These are phyloP conservation scores for Clusia tigrina DNA, from an alignment of 2,888 invertebrate genomes.

Conservation along the genomic window DNA sequence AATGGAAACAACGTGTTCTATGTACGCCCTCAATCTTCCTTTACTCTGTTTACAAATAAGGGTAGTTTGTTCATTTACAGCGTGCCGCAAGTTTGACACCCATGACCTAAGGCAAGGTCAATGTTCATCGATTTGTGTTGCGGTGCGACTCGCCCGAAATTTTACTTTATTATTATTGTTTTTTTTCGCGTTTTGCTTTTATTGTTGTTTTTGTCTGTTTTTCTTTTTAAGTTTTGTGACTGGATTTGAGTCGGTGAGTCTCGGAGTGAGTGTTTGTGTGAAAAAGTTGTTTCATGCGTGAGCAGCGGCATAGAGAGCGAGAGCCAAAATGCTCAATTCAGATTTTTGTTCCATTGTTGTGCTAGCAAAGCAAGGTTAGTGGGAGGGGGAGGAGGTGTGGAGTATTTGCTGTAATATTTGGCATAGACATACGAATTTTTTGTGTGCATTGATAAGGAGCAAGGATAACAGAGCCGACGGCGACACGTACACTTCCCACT, in stretches of 20 bases:
- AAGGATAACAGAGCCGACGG: background rate
- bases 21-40: too few relatives aligned
- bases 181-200: background rate
- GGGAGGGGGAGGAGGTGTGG: background rate
- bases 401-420: background rate
- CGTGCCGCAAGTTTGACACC: too few relatives aligned
- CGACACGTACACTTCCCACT: background rate
- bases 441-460: background rate
- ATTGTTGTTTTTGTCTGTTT: conserved; percentile 3
- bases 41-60: too few relatives aligned
- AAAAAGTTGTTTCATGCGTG: background rate
- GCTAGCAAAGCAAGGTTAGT: background rate
- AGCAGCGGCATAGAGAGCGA: background rate
- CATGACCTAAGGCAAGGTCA: conserved; percentile 49
- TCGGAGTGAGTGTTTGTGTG: background rate
- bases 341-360: background rate
- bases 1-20: too few relatives aligned
- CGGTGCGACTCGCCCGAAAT: conserved; percentile 20
- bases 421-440: background rate
- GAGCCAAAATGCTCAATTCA: background rate
- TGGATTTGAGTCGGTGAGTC: background rate
- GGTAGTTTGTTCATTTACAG: too few relatives aligned
- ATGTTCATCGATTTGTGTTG: conserved; percentile 42
- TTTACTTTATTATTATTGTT: conserved; percentile 3
- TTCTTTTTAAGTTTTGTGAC: background rate